Base-by-base conservation (phyloP, 2,797 vertebrate species). In the Pseudochromis fuscus region DNA sequence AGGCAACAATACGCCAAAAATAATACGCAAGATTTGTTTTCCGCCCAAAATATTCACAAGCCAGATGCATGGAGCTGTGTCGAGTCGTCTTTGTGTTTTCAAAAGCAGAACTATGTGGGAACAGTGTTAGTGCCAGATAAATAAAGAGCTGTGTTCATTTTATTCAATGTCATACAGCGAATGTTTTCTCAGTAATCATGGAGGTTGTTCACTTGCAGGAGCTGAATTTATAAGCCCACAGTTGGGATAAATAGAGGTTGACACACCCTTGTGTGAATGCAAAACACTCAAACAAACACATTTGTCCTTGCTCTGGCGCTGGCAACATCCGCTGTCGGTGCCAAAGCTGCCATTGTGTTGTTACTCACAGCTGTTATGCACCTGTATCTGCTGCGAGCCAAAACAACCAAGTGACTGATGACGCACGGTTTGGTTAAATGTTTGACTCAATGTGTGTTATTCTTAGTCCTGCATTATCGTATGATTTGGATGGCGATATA, bases 351-450 rank as follows among this genome's bases (percentile, higher is more conserved):
- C 35, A 46, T 68, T 75, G 74, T 78, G 46, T 60, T 67, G 52
- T 30, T 72, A 23, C 33, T 24, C 68, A 69, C 72, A 61, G 69
- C 67, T 82, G 71, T 40, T 77, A 12, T 33, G 61, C 79, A 80
- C 70, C 67, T 76, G 77, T 40, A 77, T 56, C 52, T 70, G 59
- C 31, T 55, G 23, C 28, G 68, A 75, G 70, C 74, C 74, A 72
- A 53, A 60, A 61, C 59, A 75, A 42, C 45, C n/a, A 49, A 46
- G 28, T 68, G 58, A 75, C 58, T 72, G 62, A 68, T 83, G 61
- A 58, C 46, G 56, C 58, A 63, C 27, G 38, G 28, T 65, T 70
- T 25, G 19, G 37, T 65, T 53, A 65, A 48, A 67, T 67, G 51
- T 60, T 67, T 62, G 21, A 35, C 24, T 61, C 44, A 25, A 18